Percentiles rank a stretch among this genome's conserved stretches.
These are phyloP conservation scores for Entomyzon cyanotis DNA, from an alignment of 2,113 vertebrate genomes.

Conservation along the genomic window DNA sequence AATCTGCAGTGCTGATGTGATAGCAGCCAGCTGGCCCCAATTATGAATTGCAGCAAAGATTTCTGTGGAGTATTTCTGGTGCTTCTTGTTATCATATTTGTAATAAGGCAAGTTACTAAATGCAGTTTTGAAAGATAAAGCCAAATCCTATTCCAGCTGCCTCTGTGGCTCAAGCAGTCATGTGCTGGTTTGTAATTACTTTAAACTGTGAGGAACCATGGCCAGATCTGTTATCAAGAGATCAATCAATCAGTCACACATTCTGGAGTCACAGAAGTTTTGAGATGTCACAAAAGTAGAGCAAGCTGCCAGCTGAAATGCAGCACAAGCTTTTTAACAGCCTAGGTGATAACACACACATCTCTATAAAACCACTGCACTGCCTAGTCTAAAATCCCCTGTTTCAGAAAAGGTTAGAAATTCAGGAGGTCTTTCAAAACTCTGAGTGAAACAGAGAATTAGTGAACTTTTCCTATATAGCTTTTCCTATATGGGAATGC, in stretches of 20 bases:
- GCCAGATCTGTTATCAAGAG: conserved; percentile 51
- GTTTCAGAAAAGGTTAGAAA: not conserved
- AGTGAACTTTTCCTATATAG: not conserved
- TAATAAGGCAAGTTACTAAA: conserved; percentile 66
- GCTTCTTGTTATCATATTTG: conserved; percentile 64
- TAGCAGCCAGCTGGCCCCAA: conserved; percentile 66
- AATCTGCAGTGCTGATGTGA: conserved; percentile 63
- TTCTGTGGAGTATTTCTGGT: conserved; percentile 67
- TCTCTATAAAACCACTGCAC: not conserved
- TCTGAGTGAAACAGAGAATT: not conserved
- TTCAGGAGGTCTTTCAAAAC: not conserved
- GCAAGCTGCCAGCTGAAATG: conserved; percentile 39
- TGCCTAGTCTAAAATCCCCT: not conserved
- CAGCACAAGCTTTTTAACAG: conserved; percentile 12
- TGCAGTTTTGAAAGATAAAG: conserved; percentile 63
- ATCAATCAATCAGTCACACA: conserved; percentile 59
- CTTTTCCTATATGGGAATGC: not conserved
- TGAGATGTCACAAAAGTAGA: conserved; percentile 49
- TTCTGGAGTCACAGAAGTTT: conserved; percentile 44
- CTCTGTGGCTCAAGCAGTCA: conserved; percentile 52
- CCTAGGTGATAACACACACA: not conserved
- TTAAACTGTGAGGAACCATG: conserved; percentile 30
- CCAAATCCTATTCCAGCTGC: conserved; percentile 57
- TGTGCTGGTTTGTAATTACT: conserved; percentile 60
- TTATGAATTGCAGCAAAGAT: conserved; percentile 61